A percentile compares a stretch with the other conserved stretches of the same genome.
phyloP scores from a whole-genome alignment of 2,888 invertebrate genomes.

The Eupithecia inturbata region DNA sequence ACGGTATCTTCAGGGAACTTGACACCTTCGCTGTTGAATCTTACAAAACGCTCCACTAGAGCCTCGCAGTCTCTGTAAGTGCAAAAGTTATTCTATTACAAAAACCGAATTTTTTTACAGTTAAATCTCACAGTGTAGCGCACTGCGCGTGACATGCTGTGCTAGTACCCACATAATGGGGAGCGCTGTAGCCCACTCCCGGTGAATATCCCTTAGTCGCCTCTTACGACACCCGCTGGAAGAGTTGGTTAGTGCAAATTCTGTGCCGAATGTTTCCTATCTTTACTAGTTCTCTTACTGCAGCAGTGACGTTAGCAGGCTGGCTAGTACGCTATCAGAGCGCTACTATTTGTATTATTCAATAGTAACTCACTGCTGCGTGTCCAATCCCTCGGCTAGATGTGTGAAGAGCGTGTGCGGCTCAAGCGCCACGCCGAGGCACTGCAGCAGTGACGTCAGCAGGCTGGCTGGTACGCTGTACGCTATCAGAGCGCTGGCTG shows the following conservation, averaged over 20 bases:
- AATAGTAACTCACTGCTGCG: slow-evolving; percentile 32
- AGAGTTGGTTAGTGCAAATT: not conserved
- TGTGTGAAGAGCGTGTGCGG: slow-evolving; percentile 45
- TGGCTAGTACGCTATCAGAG: slow-evolving; percentile 44
- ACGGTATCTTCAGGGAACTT: slow-evolving; percentile 60
- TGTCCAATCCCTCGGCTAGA: slow-evolving; percentile 33
- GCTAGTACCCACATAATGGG: not conserved
- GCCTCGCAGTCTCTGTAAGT: slow-evolving; percentile 59
- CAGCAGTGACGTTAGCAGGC: slow-evolving; percentile 53
- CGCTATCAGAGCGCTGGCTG: slow-evolving; percentile 45
- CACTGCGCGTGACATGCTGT: too few species aligned
- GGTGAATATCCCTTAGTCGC: not conserved
- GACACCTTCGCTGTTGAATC: slow-evolving; percentile 68
- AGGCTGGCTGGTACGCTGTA: slow-evolving; percentile 42
- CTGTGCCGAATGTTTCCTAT: not conserved
- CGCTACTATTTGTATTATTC: slow-evolving; percentile 15
- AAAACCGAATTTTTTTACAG: not conserved
- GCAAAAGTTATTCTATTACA: not conserved
- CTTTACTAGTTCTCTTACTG: not conserved
- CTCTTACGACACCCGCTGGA: not conserved
- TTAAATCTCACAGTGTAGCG: not conserved
- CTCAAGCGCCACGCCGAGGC: slow-evolving; percentile 53
- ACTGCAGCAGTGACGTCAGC: slow-evolving; percentile 59
- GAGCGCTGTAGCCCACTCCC: not conserved
- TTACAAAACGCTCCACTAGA: slow-evolving; percentile 57